Evolutionary conservation across 2,113 vertebrate genomes (phyloP), one percentile per base, ranked within the genome.

Genomic region (Crotalus helleri): DNA sequence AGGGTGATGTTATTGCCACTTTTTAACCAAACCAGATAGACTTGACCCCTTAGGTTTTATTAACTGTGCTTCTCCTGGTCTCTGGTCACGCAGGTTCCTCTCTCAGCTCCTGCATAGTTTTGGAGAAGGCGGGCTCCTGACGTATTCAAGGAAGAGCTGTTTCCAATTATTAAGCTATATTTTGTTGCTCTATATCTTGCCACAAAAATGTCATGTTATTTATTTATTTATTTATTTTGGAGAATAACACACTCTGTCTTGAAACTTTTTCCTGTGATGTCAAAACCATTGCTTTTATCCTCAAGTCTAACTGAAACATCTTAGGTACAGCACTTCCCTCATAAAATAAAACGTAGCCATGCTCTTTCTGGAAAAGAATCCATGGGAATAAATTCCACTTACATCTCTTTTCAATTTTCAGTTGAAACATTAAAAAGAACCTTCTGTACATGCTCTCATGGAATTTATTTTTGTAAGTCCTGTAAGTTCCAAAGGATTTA

Each of bases 121-220:
- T 49, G 3, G 74, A 89, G 24, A 49, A 90, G 51, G 44, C 29
- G 24, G 33, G 21, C 88, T n/a, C 29, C 55, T 39, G 24, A 39
- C 23, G 23, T 85, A n/a, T 59, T 39, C 54, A 59, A 24, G 55
- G 51, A 19, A 33, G 19, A 39, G 19, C 88, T 90, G 74, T 58
- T 93, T 93, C 88, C 92, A 86, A 90, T 90, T 90, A 59, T 86
- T 51, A 46, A 85, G 88, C 55, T 57, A 57, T 46, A 90, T 90
- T 93, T 61, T 90, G 26, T 26, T 53, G 74, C 29, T 86, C 29
- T 85, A 86, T 74, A 5, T 86, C 74, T 85, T 85, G 88, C 88
- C 92, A 59, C 88, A 93, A 93, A 93, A 93, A 93, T 61, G 69
- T 59, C 92, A 44, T 59, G n/a, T 33, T 53, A 23, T 39, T 86